Percentiles rank a stretch among this genome's conserved stretches.
These are phyloP conservation scores for Squalus acanthias DNA, from an alignment of 2,797 vertebrate genomes.

Conservation along the genomic window DNA sequence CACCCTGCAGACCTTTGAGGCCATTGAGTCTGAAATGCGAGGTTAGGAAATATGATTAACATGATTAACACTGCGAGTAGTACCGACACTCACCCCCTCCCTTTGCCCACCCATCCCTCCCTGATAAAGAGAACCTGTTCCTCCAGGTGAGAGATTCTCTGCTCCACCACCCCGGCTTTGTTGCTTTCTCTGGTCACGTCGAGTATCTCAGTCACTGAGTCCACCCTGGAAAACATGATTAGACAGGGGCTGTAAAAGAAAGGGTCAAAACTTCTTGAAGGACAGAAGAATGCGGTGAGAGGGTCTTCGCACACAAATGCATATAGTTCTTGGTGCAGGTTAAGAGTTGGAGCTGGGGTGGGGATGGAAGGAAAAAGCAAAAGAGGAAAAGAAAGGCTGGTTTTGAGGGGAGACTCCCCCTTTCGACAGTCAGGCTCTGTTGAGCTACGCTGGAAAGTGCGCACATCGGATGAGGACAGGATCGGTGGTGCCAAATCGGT, in stretches of 20 bases:
- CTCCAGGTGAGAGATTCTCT: conserved; percentile 70
- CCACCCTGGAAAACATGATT: conserved; percentile 60
- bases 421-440: background rate
- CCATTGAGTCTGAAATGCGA: background rate
- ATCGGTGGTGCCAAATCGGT: too few relatives aligned
- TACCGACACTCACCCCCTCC: too few relatives aligned
- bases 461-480: background rate
- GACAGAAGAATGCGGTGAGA: background rate
- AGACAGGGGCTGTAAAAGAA: background rate
- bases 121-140: conserved; percentile 70
- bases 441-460: background rate
- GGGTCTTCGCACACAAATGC: background rate
- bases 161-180: conserved; percentile 55
- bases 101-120: background rate
- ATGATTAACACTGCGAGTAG: background rate
- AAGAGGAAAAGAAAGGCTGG: background rate
- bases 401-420: background rate
- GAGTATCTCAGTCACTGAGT: conserved; percentile 62
- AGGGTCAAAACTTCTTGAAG: background rate
- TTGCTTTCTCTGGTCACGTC: conserved; percentile 61
- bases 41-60: background rate
- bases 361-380: background rate
- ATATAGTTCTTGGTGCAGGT: background rate
- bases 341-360: background rate
- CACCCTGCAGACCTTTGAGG: background rate